Percentiles rank a stretch among this genome's conserved stretches.
These are phyloP conservation scores for Lipotes vexillifer DNA, from an alignment of 2,113 vertebrate species.

Conservation along the genomic window DNA sequence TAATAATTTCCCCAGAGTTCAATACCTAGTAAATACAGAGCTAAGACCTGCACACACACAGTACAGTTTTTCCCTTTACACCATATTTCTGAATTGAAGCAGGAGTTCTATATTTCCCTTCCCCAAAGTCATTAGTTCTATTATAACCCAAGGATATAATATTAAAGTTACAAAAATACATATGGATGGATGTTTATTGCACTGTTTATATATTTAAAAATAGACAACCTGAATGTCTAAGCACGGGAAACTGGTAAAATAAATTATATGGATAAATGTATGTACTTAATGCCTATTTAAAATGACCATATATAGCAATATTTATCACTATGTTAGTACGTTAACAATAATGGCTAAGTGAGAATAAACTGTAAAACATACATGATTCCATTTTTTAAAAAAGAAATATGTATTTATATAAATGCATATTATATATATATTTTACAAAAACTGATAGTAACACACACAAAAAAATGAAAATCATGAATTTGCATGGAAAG, in stretches of 20 bases:
- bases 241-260: constrained; percentile 24
- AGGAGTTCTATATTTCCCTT: background rate
- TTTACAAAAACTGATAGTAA: constrained; percentile 21
- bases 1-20: constrained; percentile 4
- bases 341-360: background rate
- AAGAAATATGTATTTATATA: background rate
- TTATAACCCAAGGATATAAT: background rate
- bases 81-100: background rate
- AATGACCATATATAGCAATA: background rate
- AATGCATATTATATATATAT: background rate
- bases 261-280: background rate
- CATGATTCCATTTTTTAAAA: background rate
- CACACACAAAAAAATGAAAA: background rate
- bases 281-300: background rate
- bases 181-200: background rate
- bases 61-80: background rate
- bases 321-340: background rate
- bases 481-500: background rate
- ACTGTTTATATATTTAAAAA: constrained; percentile 2
- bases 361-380: constrained; percentile 30
- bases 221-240: background rate
- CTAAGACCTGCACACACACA: background rate
- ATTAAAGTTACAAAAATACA: constrained; percentile 24
- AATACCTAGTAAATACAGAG: background rate
- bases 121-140: background rate